phyloP scores from a whole-genome alignment of 2,797 vertebrate genomes.

The Lerista edwardsae region DNA sequence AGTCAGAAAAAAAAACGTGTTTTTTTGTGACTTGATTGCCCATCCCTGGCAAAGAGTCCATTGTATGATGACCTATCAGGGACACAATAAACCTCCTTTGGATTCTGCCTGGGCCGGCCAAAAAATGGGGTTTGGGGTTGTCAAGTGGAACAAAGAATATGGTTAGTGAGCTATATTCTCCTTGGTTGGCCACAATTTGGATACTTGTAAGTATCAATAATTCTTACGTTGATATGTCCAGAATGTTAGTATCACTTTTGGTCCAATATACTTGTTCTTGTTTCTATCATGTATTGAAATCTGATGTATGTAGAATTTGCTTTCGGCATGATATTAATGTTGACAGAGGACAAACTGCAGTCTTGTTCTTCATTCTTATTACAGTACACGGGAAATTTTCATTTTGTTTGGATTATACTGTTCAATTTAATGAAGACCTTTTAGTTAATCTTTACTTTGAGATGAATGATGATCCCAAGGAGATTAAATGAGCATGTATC shows the following conservation, averaged over 20 bases:
- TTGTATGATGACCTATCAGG: not conserved
- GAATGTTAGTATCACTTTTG: not conserved
- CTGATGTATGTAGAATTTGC: not conserved
- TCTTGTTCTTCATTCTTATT: conserved; percentile 33
- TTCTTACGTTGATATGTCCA: not conserved
- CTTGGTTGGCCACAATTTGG: not conserved
- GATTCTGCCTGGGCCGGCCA: not conserved
- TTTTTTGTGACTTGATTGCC: too few relatives aligned
- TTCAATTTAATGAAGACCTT: conserved; percentile 20
- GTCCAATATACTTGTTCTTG: not conserved
- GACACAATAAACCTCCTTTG: not conserved
- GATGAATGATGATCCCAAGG: conserved; percentile 17
- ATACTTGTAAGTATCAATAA: not conserved
- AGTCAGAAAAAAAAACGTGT: too few relatives aligned
- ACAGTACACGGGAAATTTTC: not conserved
- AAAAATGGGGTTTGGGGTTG: not conserved
- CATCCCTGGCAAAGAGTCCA: too few relatives aligned
- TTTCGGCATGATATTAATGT: conserved; percentile 26
- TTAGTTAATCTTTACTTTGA: conserved; percentile 19
- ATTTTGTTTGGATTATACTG: not conserved
- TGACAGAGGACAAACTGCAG: not conserved
- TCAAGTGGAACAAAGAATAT: not conserved
- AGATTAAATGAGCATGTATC: not conserved
- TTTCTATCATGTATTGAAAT: conserved; percentile 28
- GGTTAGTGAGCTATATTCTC: not conserved